phyloP scores from a whole-genome alignment of 2,888 invertebrate genomes.

The Spilosoma lubricipeda region DNA sequence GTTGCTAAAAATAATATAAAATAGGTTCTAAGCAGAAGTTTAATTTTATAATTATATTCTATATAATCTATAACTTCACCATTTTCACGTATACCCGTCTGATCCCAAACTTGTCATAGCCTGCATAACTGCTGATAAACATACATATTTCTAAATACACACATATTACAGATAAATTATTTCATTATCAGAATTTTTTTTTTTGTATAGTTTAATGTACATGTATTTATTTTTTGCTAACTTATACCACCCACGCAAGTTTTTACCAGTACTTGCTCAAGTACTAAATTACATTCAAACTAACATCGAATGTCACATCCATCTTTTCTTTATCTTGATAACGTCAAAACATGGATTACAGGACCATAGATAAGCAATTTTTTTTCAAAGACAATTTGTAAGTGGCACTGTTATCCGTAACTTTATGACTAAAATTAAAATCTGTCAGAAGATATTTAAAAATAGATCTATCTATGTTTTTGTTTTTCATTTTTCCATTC shows the following conservation, averaged over 20 bases:
- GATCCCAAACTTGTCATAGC: no score
- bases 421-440: conserved; percentile 41
- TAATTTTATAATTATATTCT: no score
- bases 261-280: conserved; percentile 32
- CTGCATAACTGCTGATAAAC: no score
- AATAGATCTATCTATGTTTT: conserved; percentile 14
- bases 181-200: no score
- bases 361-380: conserved; percentile 43
- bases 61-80: no score
- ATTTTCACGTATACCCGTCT: no score
- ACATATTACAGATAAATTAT: no score
- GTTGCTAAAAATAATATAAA: no score
- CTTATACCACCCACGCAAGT: neutral
- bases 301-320: conserved; percentile 54
- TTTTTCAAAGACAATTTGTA: conserved; percentile 29
- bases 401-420: conserved; percentile 28
- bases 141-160: no score
- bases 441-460: conserved; percentile 42
- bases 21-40: no score
- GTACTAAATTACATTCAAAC: conserved; percentile 41
- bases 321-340: conserved; percentile 59
- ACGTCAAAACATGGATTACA: conserved; percentile 55
- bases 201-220: no score
- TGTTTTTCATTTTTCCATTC: neutral
- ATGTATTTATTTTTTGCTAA: neutral